Evolutionary conservation across 1,140 invertebrate species (phyloP).

Genomic region (Ptiloglossa arizonensis): DNA sequence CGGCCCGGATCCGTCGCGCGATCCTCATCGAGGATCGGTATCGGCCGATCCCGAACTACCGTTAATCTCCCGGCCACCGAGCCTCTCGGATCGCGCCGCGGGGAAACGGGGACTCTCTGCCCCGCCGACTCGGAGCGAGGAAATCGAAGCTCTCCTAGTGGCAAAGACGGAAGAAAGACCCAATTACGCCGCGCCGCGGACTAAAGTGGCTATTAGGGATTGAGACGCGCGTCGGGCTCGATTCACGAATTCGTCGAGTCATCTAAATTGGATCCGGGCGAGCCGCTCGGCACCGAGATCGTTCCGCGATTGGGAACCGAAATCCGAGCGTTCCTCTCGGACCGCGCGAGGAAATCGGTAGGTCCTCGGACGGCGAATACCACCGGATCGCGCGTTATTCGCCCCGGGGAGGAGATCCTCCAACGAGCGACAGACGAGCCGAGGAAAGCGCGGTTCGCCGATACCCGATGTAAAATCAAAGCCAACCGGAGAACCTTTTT

Average conservation of each 20-base stretch:
- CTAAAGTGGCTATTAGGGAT: constrained; percentile 64
- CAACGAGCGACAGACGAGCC: background rate
- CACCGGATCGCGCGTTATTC: too few relatives aligned
- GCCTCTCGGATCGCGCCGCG: constrained; percentile 13
- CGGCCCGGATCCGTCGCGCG: constrained; percentile 25
- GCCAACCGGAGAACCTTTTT: constrained; percentile 22
- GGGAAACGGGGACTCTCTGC: constrained; percentile 31
- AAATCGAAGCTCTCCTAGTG: constrained; percentile 60
- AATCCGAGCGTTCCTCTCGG: constrained; percentile 4
- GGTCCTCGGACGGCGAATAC: too few relatives aligned
- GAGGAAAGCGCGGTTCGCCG: constrained; percentile 3
- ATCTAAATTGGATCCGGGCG: constrained; percentile 54
- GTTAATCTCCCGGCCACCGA: constrained; percentile 23
- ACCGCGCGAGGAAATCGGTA: too few relatives aligned
- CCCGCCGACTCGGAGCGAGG: constrained; percentile 29
- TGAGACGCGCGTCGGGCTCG: constrained; percentile 57
- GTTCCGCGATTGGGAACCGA: background rate
- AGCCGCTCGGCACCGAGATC: constrained; percentile 6
- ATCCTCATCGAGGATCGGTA: constrained; percentile 49
- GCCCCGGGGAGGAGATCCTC: background rate
- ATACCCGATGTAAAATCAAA: constrained; percentile 34
- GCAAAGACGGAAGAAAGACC: constrained; percentile 65
- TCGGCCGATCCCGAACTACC: constrained; percentile 45
- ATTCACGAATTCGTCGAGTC: constrained; percentile 61
- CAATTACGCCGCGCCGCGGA: constrained; percentile 55